Evolutionary conservation across 2,113 vertebrate genomes (phyloP).

Genomic region (Gnathonemus longibarbis): DNA sequence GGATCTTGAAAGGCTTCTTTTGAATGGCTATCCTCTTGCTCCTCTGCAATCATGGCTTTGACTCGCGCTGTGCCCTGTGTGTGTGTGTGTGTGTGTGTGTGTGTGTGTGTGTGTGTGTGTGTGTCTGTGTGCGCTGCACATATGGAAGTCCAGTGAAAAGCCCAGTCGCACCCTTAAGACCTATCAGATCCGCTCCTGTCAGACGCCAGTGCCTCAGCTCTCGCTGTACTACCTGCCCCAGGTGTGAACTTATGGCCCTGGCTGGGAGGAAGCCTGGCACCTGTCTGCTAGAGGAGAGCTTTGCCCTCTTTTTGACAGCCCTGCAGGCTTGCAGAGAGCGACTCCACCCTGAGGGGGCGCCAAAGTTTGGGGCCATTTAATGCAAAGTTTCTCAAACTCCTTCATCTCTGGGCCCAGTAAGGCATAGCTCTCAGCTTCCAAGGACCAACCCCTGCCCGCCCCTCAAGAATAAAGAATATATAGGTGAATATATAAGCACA

Average conservation of each 20-base stretch:
- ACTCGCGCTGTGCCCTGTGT: neutral
- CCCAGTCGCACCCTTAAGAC: neutral
- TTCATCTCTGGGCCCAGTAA: neutral
- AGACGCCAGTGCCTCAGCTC: neutral
- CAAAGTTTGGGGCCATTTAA: neutral
- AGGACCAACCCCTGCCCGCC: neutral
- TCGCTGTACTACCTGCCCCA: neutral
- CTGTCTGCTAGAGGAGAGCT: neutral
- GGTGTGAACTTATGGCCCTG: neutral
- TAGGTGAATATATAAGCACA: neutral
- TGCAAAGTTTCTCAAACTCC: neutral
- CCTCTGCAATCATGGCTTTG: slow-evolving; percentile 2
- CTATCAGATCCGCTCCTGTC: neutral
- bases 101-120: too few species aligned
- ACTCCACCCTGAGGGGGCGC: neutral
- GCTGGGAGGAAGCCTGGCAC: neutral
- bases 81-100: neutral
- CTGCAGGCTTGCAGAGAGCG: neutral
- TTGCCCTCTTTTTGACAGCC: neutral
- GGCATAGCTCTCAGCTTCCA: neutral
- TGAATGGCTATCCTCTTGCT: neutral
- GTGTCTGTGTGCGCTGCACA: neutral
- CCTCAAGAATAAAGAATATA: neutral
- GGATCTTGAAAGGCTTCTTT: neutral
- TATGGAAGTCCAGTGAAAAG: neutral